Conservation (phyloP, 2,113 vertebrate species). For the Channa maculata region DNA sequence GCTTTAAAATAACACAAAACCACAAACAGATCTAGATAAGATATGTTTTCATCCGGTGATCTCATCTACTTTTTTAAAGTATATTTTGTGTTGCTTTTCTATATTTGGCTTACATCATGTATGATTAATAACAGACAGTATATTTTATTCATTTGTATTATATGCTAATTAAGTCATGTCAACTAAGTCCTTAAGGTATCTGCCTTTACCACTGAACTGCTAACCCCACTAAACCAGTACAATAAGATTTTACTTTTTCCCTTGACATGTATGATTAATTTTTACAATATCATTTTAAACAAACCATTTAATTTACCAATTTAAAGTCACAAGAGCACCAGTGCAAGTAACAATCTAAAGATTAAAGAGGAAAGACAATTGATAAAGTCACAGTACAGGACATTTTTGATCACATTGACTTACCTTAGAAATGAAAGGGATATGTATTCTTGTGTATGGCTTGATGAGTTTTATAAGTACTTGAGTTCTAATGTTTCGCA, state of each 20-base stretch:
- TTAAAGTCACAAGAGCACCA: background rate
- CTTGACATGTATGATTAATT: background rate
- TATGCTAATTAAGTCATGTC: background rate
- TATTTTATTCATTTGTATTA: background rate
- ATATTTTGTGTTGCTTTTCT: background rate
- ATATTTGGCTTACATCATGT: background rate
- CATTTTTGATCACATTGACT: background rate
- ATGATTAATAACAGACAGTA: background rate
- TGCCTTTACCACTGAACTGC: too few species aligned
- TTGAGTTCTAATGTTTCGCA: slow-evolving; percentile 99
- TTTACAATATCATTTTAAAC: background rate
- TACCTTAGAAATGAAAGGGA: slow-evolving; percentile 99
- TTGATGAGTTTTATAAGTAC: slow-evolving; percentile 99
- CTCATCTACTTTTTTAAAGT: too few species aligned
- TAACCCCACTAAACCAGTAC: too few species aligned
- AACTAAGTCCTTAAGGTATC: too few species aligned
- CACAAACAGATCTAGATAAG: too few species aligned
- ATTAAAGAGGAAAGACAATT: background rate
- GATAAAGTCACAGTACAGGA: background rate
- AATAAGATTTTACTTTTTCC: background rate
- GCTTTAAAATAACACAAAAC: too few species aligned
- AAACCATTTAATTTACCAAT: background rate
- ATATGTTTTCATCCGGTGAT: too few species aligned
- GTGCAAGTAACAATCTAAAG: background rate
- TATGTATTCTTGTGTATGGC: slow-evolving; percentile 99